A percentile compares a stretch with the other conserved stretches of the same genome.
Evolutionary conservation across 2,888 invertebrate species (phyloP).

Genomic region (Ophion costatus): DNA sequence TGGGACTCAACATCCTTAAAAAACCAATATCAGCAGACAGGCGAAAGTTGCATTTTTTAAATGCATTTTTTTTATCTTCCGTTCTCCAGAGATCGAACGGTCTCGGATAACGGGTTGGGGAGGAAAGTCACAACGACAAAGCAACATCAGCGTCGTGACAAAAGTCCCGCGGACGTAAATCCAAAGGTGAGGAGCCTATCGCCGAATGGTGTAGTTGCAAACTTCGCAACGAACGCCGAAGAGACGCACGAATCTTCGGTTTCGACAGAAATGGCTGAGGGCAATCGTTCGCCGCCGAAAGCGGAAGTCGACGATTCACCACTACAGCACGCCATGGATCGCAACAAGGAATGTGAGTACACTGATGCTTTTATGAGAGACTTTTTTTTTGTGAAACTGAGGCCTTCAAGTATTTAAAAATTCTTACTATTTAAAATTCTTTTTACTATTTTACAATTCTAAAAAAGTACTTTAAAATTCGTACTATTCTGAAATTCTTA

Average conservation of each 20-base stretch:
- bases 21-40: not conserved
- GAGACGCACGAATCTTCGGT: slow-evolving; percentile 67
- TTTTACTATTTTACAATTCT: too few species aligned
- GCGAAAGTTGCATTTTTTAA: not conserved
- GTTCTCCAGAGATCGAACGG: slow-evolving; percentile 54
- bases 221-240: slow-evolving; percentile 69
- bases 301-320: slow-evolving; percentile 97
- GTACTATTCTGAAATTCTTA: too few species aligned
- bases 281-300: slow-evolving; percentile 91
- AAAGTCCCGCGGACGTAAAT: slow-evolving; percentile 73
- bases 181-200: slow-evolving; percentile 74
- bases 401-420: too few species aligned
- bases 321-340: slow-evolving; percentile 96
- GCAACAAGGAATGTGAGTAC: slow-evolving; percentile 98
- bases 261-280: slow-evolving; percentile 80
- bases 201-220: slow-evolving; percentile 72
- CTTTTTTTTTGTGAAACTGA: not conserved
- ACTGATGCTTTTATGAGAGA: not conserved
- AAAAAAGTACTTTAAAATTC: too few species aligned
- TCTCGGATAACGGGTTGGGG: slow-evolving; percentile 70
- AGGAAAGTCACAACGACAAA: slow-evolving; percentile 78
- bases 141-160: slow-evolving; percentile 57
- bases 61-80: not conserved
- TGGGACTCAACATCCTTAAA: too few species aligned
- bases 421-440: too few species aligned